Conservation (phyloP, 2,888 invertebrate genomes). For the Muschampia plurimacula region DNA sequence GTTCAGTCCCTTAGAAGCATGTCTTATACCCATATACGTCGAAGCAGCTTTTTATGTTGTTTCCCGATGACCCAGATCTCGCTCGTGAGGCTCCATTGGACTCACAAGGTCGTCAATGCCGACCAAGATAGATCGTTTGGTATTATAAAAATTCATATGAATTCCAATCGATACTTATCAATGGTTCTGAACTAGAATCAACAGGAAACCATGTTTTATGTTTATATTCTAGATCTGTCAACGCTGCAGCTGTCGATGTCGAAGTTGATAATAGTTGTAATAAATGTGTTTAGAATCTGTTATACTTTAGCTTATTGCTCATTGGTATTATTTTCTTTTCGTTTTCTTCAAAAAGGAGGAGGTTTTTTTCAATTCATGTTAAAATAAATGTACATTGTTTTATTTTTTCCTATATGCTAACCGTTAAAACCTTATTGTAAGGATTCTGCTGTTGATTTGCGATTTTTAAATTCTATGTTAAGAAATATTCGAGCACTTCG, state of each 20-base stretch:
- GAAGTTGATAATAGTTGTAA: slow-evolving; percentile 20
- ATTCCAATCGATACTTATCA: slow-evolving; percentile 55
- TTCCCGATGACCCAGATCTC: slow-evolving; percentile 75
- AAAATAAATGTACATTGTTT: too few species aligned
- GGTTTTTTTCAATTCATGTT: too few species aligned
- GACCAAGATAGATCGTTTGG: slow-evolving; percentile 51
- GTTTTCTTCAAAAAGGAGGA: too few species aligned
- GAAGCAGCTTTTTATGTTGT: slow-evolving; percentile 72
- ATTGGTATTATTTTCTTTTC: too few species aligned
- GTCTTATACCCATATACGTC: slow-evolving; percentile 66
- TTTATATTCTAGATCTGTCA: slow-evolving; percentile 34
- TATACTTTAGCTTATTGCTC: too few species aligned
- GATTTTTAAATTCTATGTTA: neutral
- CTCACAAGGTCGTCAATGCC: slow-evolving; percentile 69
- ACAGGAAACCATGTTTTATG: slow-evolving; percentile 40
- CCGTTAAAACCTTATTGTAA: too few species aligned
- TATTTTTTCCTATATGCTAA: too few species aligned
- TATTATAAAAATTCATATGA: slow-evolving; percentile 52
- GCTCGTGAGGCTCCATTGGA: slow-evolving; percentile 53
- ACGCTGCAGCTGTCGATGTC: slow-evolving; percentile 16
- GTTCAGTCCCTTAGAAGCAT: slow-evolving; percentile 60
- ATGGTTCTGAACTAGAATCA: slow-evolving; percentile 51
- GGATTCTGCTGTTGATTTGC: neutral
- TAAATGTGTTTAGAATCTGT: slow-evolving; percentile 9
- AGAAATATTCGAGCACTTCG: neutral